Conservation (phyloP, 2,113 vertebrate species). For the Hassar affinis region DNA sequence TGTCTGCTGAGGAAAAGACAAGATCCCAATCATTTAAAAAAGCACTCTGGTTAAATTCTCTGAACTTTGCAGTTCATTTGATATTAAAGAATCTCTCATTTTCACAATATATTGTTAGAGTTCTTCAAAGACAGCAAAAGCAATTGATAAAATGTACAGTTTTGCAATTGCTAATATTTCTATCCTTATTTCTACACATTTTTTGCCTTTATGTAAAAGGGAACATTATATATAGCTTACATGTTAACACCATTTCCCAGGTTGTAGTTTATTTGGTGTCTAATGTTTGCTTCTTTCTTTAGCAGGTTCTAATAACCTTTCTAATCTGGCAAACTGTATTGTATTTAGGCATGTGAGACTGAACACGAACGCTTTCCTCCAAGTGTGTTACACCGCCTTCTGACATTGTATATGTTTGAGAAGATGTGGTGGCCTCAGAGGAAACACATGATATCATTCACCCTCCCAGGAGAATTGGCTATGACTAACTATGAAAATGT, state of each 20-base stretch:
- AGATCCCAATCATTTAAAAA: background rate
- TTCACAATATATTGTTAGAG: background rate
- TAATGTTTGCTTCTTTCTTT: background rate
- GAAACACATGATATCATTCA: too few relatives aligned
- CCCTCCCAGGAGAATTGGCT: too few relatives aligned
- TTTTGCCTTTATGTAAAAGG: background rate
- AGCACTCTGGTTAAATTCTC: background rate
- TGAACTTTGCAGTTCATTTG: background rate
- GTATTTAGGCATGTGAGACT: background rate
- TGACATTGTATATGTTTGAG: too few relatives aligned
- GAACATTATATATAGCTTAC: background rate
- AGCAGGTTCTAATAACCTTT: background rate
- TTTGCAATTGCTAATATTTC: background rate
- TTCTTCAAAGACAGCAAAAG: background rate
- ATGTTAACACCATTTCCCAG: background rate
- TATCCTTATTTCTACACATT: background rate
- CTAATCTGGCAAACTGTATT: background rate
- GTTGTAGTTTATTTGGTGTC: background rate
- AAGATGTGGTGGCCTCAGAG: too few relatives aligned
- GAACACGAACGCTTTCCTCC: too few relatives aligned
- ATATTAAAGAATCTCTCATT: background rate
- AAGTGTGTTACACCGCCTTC: too few relatives aligned
- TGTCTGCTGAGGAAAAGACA: slow-evolving; percentile 13
- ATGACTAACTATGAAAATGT: background rate
- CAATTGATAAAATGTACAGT: background rate